Conservation (phyloP, 2,113 vertebrate species). For the Serranochromis macrocephalus region DNA sequence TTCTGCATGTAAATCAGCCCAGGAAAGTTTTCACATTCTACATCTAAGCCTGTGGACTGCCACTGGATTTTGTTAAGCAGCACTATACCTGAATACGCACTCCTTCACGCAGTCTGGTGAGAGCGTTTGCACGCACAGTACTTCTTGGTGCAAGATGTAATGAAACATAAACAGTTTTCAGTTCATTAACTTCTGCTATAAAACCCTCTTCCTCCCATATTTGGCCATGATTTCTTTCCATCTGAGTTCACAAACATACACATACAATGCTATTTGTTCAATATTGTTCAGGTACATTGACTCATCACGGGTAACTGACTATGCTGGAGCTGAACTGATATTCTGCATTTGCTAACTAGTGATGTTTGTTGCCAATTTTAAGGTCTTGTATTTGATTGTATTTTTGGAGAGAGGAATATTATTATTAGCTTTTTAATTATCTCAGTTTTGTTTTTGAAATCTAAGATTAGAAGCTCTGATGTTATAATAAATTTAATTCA, state of each 20-base stretch:
- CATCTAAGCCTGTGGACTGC: background rate
- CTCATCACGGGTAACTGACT: background rate
- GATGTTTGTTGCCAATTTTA: conserved; percentile 32
- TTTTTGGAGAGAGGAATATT: background rate
- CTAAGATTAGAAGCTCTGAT: background rate
- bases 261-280: background rate
- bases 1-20: background rate
- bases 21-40: background rate
- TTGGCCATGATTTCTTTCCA: background rate
- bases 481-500: background rate
- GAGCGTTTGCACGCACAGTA: background rate
- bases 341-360: conserved; percentile 11
- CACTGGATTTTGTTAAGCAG: background rate
- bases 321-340: conserved; percentile 5
- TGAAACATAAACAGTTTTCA: background rate
- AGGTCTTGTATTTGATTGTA: background rate
- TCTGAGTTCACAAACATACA: background rate
- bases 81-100: background rate
- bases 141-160: background rate
- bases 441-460: background rate
- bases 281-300: background rate
- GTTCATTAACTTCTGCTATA: background rate
- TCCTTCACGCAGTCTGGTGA: background rate
- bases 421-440: background rate
- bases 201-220: background rate